These are phyloP conservation scores for Steromphala cineraria DNA, from an alignment of 2,888 invertebrate species.

Conservation along the genomic window DNA sequence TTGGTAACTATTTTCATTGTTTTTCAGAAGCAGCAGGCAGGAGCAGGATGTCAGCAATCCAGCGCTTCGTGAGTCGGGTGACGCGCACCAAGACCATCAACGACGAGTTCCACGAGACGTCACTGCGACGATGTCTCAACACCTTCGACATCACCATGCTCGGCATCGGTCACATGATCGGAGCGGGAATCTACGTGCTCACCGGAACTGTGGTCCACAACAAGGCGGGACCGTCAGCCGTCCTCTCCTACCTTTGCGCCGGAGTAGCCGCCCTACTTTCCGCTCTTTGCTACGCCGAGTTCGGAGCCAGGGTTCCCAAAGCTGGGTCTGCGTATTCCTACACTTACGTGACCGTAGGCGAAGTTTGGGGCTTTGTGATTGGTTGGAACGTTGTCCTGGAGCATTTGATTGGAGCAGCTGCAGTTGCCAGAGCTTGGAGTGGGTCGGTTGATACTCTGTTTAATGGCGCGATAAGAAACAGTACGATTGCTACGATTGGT, in stretches of 20 bases:
- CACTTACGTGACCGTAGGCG: slow-evolving; percentile 93
- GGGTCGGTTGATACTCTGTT: slow-evolving; percentile 75
- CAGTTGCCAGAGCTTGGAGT: slow-evolving; percentile 79
- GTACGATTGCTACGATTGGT: slow-evolving; percentile 69
- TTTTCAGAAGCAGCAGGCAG: slow-evolving; percentile 23
- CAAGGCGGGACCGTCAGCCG: slow-evolving; percentile 72
- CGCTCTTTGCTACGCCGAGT: slow-evolving; percentile 77
- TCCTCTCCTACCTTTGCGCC: slow-evolving; percentile 83
- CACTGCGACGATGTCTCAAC: slow-evolving; percentile 82
- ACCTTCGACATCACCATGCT: slow-evolving; percentile 91
- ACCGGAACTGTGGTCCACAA: slow-evolving; percentile 82
- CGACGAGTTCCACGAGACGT: slow-evolving; percentile 63
- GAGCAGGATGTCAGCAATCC: slow-evolving; percentile 40
- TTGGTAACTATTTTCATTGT: neutral
- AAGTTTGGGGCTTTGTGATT: slow-evolving; percentile 89
- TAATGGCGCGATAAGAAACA: slow-evolving; percentile 74
- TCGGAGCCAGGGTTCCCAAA: slow-evolving; percentile 72
- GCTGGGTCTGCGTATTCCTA: slow-evolving; percentile 90
- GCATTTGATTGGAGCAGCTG: slow-evolving; percentile 75
- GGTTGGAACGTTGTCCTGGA: slow-evolving; percentile 88
- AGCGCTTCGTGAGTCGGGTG: slow-evolving; percentile 47
- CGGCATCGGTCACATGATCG: slow-evolving; percentile 96
- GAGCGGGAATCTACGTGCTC: slow-evolving; percentile 98
- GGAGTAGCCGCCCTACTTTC: slow-evolving; percentile 72
- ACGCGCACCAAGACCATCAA: slow-evolving; percentile 67